Conservation (phyloP, 2,797 vertebrate genomes). For the Enteromius argenteus region DNA sequence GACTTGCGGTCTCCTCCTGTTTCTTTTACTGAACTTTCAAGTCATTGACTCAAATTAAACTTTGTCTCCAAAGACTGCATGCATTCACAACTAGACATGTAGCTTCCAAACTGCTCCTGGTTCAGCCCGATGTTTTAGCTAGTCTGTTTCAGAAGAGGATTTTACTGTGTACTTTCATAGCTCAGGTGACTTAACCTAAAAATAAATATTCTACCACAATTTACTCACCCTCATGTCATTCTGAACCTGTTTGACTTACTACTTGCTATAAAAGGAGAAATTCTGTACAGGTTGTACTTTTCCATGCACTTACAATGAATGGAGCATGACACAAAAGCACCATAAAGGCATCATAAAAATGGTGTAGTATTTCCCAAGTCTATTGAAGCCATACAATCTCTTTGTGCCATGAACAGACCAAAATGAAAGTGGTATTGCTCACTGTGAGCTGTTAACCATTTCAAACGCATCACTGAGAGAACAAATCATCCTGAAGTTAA, state of each 20-base stretch:
- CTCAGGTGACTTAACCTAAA: not conserved
- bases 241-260: not conserved
- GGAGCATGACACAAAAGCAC: not conserved
- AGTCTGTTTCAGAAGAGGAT: not conserved
- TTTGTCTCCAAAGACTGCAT: slow-evolving; percentile 13
- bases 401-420: not conserved
- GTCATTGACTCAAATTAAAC: slow-evolving; percentile 3
- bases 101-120: not conserved
- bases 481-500: not conserved
- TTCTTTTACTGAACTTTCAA: slow-evolving; percentile 13
- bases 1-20: not conserved
- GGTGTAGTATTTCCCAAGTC: not conserved
- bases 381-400: not conserved
- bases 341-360: not conserved
- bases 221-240: not conserved
- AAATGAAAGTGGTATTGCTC: not conserved
- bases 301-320: not conserved
- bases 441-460: not conserved
- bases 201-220: not conserved
- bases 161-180: not conserved
- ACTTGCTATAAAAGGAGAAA: not conserved
- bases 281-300: not conserved
- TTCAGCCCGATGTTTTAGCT: not conserved
- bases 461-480: not conserved
- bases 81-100: not conserved